phyloP scores from a whole-genome alignment of 2,888 invertebrate genomes.

The Acrobasis suavella region DNA sequence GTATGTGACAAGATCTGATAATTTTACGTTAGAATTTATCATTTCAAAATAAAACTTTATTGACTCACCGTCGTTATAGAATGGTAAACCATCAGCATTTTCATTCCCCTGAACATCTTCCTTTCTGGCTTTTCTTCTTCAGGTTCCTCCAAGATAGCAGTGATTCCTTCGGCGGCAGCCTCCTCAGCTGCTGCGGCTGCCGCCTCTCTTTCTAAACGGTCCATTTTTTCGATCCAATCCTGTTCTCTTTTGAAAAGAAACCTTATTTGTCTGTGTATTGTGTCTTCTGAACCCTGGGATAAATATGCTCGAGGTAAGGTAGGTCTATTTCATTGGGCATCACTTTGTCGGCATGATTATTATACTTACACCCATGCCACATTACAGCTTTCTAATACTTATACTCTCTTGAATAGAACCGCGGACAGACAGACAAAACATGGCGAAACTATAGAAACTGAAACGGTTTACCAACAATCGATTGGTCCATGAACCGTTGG shows the following conservation, averaged over 20 bases:
- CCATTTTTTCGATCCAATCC: conserved; percentile 53
- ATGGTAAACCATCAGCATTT: conserved; percentile 70
- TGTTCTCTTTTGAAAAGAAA: conserved; percentile 59
- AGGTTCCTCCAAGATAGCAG: conserved; percentile 41
- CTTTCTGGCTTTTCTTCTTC: conserved; percentile 40
- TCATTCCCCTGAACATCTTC: conserved; percentile 63
- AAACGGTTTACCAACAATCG: no score
- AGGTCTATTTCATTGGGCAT: no score
- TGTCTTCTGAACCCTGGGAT: conserved; percentile 76
- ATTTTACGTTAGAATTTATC: no score
- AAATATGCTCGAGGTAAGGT: neutral
- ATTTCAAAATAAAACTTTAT: no score
- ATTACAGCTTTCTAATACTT: no score
- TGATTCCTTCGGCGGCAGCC: conserved; percentile 35
- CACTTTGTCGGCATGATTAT: no score
- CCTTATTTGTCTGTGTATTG: conserved; percentile 66
- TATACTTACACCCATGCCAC: no score
- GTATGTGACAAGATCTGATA: no score
- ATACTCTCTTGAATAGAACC: no score
- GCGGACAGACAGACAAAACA: no score
- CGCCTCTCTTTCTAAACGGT: conserved; percentile 42
- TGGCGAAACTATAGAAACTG: no score
- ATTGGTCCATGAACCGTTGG: no score
- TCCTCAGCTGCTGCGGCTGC: conserved; percentile 32
- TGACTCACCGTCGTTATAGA: conserved; percentile 65